These are phyloP conservation scores for Ptychobarbus kaznakovi DNA, from an alignment of 2,797 vertebrate genomes.

Conservation along the genomic window DNA sequence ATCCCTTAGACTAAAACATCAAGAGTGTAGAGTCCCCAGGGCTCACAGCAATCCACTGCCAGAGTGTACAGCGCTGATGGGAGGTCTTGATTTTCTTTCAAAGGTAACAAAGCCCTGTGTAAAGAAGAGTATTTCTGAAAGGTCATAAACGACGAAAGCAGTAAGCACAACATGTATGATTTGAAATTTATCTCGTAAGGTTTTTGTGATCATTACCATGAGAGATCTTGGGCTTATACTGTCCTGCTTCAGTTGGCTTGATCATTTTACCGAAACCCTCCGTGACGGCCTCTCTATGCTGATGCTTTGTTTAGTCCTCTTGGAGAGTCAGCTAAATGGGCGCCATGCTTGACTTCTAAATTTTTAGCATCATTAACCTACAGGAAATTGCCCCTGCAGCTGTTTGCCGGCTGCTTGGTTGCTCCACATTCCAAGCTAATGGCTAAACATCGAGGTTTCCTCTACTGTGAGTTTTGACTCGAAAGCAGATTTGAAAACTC, in stretches of 20 bases:
- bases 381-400: slow-evolving; percentile 85
- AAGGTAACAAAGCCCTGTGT: slow-evolving; percentile 67
- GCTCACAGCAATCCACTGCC: slow-evolving; percentile 56
- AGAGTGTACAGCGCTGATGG: slow-evolving; percentile 71
- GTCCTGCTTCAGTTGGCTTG: slow-evolving; percentile 54
- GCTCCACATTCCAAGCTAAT: slow-evolving; percentile 72
- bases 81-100: slow-evolving; percentile 68
- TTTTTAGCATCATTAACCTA: slow-evolving; percentile 85
- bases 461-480: slow-evolving; percentile 80
- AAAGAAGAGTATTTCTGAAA: slow-evolving; percentile 63
- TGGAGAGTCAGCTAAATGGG: slow-evolving; percentile 64
- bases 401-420: slow-evolving; percentile 73
- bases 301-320: slow-evolving; percentile 74
- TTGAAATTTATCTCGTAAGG: slow-evolving; percentile 58
- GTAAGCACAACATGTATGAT: slow-evolving; percentile 60
- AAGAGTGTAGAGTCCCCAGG: slow-evolving; percentile 71
- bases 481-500: slow-evolving; percentile 78
- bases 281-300: slow-evolving; percentile 55
- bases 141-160: not conserved
- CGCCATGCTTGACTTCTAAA: slow-evolving; percentile 83
- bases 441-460: slow-evolving; percentile 79
- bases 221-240: slow-evolving; percentile 33
- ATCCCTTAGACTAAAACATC: slow-evolving; percentile 68
- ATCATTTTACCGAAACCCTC: slow-evolving; percentile 51
- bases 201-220: slow-evolving; percentile 29